Evolutionary conservation across 2,113 vertebrate genomes (phyloP).

Genomic region (Ailurus styani): DNA sequence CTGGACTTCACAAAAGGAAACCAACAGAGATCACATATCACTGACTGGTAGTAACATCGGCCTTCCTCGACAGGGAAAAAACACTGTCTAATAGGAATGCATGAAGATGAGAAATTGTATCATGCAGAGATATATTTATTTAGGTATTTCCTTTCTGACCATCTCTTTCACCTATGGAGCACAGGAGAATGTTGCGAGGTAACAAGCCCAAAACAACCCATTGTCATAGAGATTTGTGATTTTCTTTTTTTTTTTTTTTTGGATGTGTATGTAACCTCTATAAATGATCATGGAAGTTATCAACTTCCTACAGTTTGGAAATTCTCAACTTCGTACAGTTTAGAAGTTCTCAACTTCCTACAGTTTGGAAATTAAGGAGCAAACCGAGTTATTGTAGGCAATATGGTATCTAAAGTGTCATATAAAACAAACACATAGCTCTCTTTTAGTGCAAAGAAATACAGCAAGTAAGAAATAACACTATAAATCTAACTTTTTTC

Average conservation of each 20-base stretch:
- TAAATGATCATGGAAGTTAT: not conserved
- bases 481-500: conserved; percentile 66
- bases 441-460: conserved; percentile 70
- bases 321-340: not conserved
- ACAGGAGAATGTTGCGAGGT: not conserved
- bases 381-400: conserved; percentile 61
- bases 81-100: not conserved
- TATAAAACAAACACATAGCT: conserved; percentile 63
- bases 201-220: not conserved
- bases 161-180: not conserved
- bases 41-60: conserved; percentile 7
- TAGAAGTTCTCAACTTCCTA: not conserved
- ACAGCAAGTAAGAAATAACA: conserved; percentile 62
- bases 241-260: not conserved
- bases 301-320: conserved; percentile 30
- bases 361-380: conserved; percentile 54
- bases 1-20: conserved; percentile 63
- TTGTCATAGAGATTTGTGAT: not conserved
- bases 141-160: conserved; percentile 3
- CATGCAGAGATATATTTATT: not conserved
- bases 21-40: not conserved
- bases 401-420: conserved; percentile 62
- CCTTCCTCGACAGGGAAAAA: conserved; percentile 26
- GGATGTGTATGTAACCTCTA: not conserved
- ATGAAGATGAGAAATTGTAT: not conserved